phyloP scores from a whole-genome alignment of 2,888 invertebrate genomes.

The Chalcis sispes region DNA sequence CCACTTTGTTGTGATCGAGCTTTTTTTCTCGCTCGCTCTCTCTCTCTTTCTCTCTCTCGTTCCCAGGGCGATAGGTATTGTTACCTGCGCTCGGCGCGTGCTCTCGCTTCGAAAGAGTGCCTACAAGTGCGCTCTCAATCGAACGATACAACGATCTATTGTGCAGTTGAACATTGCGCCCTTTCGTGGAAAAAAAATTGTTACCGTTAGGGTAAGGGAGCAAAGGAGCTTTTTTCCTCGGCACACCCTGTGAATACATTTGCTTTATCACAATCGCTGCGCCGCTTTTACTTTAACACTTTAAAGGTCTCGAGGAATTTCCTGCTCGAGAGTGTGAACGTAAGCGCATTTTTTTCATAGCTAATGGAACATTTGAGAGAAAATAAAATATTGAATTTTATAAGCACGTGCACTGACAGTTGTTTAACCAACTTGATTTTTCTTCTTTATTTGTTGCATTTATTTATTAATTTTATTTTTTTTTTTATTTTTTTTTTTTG shows the following conservation, averaged over 20 bases:
- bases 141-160: slow-evolving; percentile 46
- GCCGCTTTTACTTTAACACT: slow-evolving; percentile 24
- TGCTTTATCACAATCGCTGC: slow-evolving; percentile 25
- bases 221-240: slow-evolving; percentile 28
- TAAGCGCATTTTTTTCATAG: slow-evolving; percentile 6
- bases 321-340: slow-evolving; percentile 10
- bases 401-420: no score
- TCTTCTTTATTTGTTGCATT: no score
- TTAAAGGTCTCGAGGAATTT: slow-evolving; percentile 42
- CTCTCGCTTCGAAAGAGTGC: slow-evolving; percentile 10
- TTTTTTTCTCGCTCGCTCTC: slow-evolving; percentile 7
- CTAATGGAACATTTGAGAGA: not conserved
- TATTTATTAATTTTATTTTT: not conserved
- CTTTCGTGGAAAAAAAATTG: slow-evolving; percentile 16
- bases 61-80: slow-evolving; percentile 55
- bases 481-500: no score
- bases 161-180: slow-evolving; percentile 35
- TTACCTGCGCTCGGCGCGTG: slow-evolving; percentile 51
- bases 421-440: no score
- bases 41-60: not conserved
- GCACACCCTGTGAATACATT: slow-evolving; percentile 27
- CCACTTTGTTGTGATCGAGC: not conserved
- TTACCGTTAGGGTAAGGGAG: slow-evolving; percentile 2
- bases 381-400: not conserved
- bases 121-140: slow-evolving; percentile 49